These are phyloP conservation scores for Malthinus seriepunctatus DNA, from an alignment of 2,888 invertebrate genomes.

Conservation along the genomic window DNA sequence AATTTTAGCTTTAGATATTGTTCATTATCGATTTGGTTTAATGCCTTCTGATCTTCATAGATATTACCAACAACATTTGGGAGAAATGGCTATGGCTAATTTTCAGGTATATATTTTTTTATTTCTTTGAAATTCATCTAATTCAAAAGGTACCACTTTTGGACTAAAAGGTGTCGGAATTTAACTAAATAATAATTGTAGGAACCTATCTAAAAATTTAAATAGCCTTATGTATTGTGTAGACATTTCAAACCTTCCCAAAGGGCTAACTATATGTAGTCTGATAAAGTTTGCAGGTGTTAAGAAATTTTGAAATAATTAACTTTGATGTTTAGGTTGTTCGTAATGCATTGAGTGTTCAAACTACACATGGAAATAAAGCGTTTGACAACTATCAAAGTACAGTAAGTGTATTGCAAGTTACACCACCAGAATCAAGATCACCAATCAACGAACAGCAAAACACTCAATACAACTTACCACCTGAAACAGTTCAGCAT, in stretches of 20 bases:
- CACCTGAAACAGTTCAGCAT: conserved; percentile 7
- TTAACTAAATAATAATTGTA: too few relatives aligned
- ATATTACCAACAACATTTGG: conserved; percentile 51
- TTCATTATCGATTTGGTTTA: conserved; percentile 47
- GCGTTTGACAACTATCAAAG: conserved; percentile 47
- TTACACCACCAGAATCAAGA: conserved; percentile 37
- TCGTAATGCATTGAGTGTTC: conserved; percentile 44
- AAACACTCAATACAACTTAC: conserved; percentile 14
- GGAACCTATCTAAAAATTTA: too few relatives aligned
- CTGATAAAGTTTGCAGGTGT: too few relatives aligned
- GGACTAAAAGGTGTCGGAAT: too few relatives aligned
- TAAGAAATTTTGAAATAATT: too few relatives aligned
- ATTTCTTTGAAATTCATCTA: too few relatives aligned
- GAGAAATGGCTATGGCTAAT: conserved; percentile 44
- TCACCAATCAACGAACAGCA: conserved; percentile 29
- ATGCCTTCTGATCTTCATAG: conserved; percentile 48
- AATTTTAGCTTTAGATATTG: conserved; percentile 52
- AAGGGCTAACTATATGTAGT: too few relatives aligned
- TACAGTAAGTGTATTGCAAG: conserved; percentile 48
- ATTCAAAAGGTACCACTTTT: too few relatives aligned
- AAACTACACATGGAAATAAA: conserved; percentile 45
- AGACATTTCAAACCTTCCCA: too few relatives aligned
- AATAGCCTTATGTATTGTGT: too few relatives aligned
- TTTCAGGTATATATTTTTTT: conserved; percentile 43
- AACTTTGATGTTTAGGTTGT: conserved; percentile 40